A percentile compares a stretch with the other conserved stretches of the same genome.
Conservation (phyloP, 1,140 invertebrate genomes). For the Neelides sp. region DNA sequence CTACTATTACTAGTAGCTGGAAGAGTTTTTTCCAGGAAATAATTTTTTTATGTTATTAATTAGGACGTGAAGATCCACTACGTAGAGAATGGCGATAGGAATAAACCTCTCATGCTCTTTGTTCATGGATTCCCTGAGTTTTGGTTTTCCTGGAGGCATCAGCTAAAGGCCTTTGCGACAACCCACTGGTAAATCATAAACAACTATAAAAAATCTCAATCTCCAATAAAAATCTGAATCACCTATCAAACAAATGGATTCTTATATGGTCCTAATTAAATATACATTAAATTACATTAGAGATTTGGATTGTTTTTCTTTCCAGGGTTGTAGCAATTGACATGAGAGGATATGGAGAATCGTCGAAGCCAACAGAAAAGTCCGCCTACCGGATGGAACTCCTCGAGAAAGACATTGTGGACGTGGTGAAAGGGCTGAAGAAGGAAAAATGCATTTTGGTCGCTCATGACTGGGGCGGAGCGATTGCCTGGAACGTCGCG, state of each 20-base stretch:
- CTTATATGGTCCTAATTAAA: too few relatives aligned
- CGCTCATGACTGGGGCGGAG: constrained; percentile 57
- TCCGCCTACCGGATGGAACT: constrained; percentile 42
- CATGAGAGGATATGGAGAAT: constrained; percentile 53
- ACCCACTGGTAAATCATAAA: constrained; percentile 44
- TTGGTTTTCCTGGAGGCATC: constrained; percentile 55
- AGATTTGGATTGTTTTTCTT: too few relatives aligned
- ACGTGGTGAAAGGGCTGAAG: constrained; percentile 46
- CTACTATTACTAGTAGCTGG: background rate
- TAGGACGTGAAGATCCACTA: constrained; percentile 52
- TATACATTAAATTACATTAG: too few relatives aligned
- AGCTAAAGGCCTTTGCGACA: constrained; percentile 47
- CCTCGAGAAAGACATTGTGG: constrained; percentile 47
- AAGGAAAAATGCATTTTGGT: constrained; percentile 45
- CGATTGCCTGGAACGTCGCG: constrained; percentile 39
- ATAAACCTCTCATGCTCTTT: constrained; percentile 50
- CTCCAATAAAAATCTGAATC: background rate
- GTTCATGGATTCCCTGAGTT: constrained; percentile 57
- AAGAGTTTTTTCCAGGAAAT: background rate
- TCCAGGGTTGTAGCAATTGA: constrained; percentile 53
- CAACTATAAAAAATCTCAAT: background rate
- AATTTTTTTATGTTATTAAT: constrained; percentile 16
- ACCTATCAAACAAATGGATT: background rate
- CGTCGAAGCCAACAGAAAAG: constrained; percentile 48
- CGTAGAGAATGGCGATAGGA: constrained; percentile 47